These are phyloP conservation scores for Drosophila repletoides DNA, from an alignment of 1,140 invertebrate genomes.

Conservation along the genomic window DNA sequence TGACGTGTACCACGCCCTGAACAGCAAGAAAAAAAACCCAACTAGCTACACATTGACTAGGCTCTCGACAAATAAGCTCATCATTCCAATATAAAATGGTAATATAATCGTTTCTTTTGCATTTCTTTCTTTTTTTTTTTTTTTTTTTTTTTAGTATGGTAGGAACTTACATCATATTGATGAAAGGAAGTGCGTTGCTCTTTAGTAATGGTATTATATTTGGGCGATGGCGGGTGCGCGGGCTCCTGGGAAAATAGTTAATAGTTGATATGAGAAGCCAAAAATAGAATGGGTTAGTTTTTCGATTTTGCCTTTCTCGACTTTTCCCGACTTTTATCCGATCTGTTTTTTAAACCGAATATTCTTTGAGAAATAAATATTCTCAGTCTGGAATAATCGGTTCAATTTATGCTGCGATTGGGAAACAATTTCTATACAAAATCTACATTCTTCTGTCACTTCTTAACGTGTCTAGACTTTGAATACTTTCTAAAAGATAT, in stretches of 20 bases:
- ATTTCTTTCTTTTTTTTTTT: too few relatives aligned
- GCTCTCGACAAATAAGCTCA: slow-evolving; percentile 44
- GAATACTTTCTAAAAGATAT: too few relatives aligned
- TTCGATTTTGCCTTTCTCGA: slow-evolving; percentile 6
- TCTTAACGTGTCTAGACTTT: too few relatives aligned
- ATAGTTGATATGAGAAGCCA: slow-evolving; percentile 26
- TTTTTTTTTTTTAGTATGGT: slow-evolving; percentile 8
- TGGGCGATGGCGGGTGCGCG: slow-evolving; percentile 78
- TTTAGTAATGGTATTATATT: slow-evolving; percentile 77
- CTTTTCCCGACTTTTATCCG: not conserved
- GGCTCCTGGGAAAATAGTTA: slow-evolving; percentile 61
- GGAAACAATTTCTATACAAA: too few relatives aligned
- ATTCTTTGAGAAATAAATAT: too few relatives aligned
- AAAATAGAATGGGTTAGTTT: slow-evolving; percentile 33
- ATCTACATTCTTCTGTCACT: too few relatives aligned
- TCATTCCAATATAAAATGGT: slow-evolving; percentile 34
- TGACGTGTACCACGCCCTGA: slow-evolving; percentile 58
- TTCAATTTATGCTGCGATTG: too few relatives aligned
- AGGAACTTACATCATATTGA: slow-evolving; percentile 81
- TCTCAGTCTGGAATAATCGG: too few relatives aligned
- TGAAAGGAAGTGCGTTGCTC: slow-evolving; percentile 78
- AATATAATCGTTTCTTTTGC: slow-evolving; percentile 3
- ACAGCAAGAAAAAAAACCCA: not conserved
- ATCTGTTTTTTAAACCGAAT: too few relatives aligned
- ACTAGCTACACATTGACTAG: slow-evolving; percentile 21